Evolutionary conservation across 2,888 invertebrate genomes (phyloP).

Genomic region (Mechanitis messenoides): DNA sequence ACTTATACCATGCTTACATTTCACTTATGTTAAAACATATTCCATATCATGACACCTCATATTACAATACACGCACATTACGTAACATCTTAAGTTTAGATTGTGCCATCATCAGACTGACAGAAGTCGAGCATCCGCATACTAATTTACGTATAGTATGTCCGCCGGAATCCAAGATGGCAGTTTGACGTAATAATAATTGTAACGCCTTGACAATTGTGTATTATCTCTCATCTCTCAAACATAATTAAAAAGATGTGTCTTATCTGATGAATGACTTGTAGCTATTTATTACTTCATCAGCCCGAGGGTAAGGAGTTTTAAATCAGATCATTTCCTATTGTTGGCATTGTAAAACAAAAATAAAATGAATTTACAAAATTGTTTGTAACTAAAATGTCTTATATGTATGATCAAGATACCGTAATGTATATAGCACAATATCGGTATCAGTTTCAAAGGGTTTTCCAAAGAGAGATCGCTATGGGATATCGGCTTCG

Average conservation of each 20-base stretch:
- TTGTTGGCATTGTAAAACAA: too few relatives aligned
- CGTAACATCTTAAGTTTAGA: slow-evolving; percentile 11
- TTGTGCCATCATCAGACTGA: slow-evolving; percentile 16
- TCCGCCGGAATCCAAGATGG: not conserved
- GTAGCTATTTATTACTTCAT: not conserved
- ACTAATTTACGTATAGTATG: slow-evolving; percentile 1
- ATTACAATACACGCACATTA: not conserved
- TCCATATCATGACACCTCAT: not conserved
- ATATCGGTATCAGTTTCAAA: slow-evolving; percentile 24
- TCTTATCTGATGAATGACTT: not conserved
- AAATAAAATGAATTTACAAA: too few relatives aligned
- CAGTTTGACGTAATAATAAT: not conserved
- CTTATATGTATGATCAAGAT: too few relatives aligned
- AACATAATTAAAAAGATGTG: not conserved
- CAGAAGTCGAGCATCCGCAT: slow-evolving; percentile 18
- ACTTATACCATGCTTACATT: too few relatives aligned
- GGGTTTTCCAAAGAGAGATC: slow-evolving; percentile 32
- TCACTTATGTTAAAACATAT: not conserved
- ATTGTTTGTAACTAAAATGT: too few relatives aligned
- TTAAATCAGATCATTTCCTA: not conserved
- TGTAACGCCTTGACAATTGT: not conserved
- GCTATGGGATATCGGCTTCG: slow-evolving; percentile 32
- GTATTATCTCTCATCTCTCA: not conserved
- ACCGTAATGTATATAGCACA: slow-evolving; percentile 1
- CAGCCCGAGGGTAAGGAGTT: not conserved